Percentiles rank a stretch among this genome's conserved stretches.
phyloP scores from a whole-genome alignment of 2,888 invertebrate species.

The Erpobdella octoculata region DNA sequence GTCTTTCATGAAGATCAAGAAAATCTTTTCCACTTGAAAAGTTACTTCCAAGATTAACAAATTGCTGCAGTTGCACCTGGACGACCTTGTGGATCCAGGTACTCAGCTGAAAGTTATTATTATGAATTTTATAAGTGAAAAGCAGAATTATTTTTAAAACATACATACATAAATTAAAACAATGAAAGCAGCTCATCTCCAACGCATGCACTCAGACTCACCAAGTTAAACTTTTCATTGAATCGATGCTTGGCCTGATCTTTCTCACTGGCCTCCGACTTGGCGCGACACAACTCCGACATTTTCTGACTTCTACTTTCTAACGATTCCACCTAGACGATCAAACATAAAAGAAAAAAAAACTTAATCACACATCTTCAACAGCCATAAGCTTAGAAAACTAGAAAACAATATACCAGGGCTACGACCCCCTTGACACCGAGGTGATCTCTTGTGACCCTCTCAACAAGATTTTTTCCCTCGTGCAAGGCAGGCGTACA shows the following conservation, averaged over 20 bases:
- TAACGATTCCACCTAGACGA: constrained; percentile 61
- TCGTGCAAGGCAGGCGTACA: constrained; percentile 61
- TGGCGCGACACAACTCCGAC: constrained; percentile 49
- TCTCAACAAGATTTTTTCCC: constrained; percentile 66
- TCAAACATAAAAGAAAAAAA: neutral
- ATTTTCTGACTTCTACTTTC: constrained; percentile 61
- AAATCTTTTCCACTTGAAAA: constrained; percentile 62
- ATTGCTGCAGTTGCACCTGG: constrained; percentile 66
- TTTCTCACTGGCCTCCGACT: constrained; percentile 59
- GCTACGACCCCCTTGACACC: constrained; percentile 58
- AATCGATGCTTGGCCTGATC: constrained; percentile 64
- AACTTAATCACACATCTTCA: neutral
- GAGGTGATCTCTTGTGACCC: constrained; percentile 59
- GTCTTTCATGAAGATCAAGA: constrained; percentile 64
- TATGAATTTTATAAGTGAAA: neutral
- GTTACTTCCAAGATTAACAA: constrained; percentile 65
- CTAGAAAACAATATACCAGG: constrained; percentile 43
- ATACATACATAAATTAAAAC: neutral
- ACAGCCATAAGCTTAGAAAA: neutral
- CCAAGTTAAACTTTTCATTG: constrained; percentile 63
- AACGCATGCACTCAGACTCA: constrained; percentile 37
- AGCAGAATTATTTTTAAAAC: neutral
- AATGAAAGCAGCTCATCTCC: neutral
- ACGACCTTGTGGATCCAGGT: constrained; percentile 69
- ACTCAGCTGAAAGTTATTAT: too few relatives aligned